Conservation (phyloP, 2,888 invertebrate genomes). For the Drosophila incognita region DNA sequence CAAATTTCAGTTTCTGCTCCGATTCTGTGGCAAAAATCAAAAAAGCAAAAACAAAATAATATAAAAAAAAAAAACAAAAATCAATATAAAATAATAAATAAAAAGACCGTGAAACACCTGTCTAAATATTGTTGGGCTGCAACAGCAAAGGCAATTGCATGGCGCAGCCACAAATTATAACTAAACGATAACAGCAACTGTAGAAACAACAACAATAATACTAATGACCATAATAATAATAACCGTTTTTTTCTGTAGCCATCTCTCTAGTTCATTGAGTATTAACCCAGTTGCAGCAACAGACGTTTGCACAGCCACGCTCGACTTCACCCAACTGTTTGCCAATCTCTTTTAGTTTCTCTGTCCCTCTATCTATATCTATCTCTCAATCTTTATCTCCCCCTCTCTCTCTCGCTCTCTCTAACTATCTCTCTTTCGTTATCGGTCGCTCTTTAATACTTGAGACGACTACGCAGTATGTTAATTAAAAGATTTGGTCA, state of each 20-base stretch:
- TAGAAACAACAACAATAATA: not conserved
- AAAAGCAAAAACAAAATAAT: not conserved
- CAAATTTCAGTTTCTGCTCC: constrained; percentile 22
- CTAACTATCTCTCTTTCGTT: not conserved
- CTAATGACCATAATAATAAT: constrained; percentile 9
- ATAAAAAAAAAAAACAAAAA: not conserved
- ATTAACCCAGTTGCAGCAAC: constrained; percentile 73
- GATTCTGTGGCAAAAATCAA: constrained; percentile 21
- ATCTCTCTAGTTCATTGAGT: constrained; percentile 28
- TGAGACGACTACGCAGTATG: constrained; percentile 27
- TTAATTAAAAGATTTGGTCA: constrained; percentile 61
- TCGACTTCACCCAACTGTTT: constrained; percentile 58
- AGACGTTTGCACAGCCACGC: constrained; percentile 60
- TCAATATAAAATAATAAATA: not conserved
- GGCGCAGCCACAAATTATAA: not conserved
- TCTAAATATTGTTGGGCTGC: constrained; percentile 42
- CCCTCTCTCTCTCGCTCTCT: not conserved
- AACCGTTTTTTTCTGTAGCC: constrained; percentile 27
- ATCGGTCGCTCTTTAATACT: not conserved
- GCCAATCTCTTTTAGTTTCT: constrained; percentile 34
- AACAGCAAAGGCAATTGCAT: constrained; percentile 9
- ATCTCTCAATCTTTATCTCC: not conserved
- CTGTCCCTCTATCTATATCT: not conserved
- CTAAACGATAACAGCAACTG: constrained; percentile 1
- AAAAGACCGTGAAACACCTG: constrained; percentile 57